Evolutionary conservation across 2,888 invertebrate genomes (phyloP), one percentile per base, ranked within the genome.

Genomic region (Brachycybe producta): DNA sequence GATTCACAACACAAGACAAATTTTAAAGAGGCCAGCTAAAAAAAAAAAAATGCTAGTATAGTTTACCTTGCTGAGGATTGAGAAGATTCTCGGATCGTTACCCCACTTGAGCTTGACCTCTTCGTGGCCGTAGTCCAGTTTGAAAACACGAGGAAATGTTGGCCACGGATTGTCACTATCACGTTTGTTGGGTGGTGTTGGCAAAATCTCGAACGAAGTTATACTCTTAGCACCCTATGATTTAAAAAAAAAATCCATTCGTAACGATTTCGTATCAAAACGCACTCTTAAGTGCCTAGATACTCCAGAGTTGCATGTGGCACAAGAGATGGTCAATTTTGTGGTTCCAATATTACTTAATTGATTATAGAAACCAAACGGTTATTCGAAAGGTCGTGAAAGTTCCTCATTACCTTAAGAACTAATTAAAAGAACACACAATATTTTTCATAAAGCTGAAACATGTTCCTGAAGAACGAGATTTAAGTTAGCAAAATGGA

Each of bases 111-210:
- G 76, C 63, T 81, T 80, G 2, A 87, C 91, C 70, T 98, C 98
- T 61, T 97, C 95, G 63, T 98, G 97, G 0, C 98, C 98, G 64
- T 98, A 98, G 68, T 98, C 98, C 23, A 95, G 84, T 59, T 84
- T 82, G 75, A 97, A 95, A 23, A 94, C 84, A 63, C 87, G 76
- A 0, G 97, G 97, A 83, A 88, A 98, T 64, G 95, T 91, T 2
- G 97, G 98, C 98, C 98, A 98, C 0, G 97, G 97, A 70, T 98
- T 98, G 67, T 91, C 91, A 15, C 73, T 72, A 13, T 82, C 81
- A 30, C 98, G 75, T 24, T 72, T 74, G 2, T 73, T 72, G 48
- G 88, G 85, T 15, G 97, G 97, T 61, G 86, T 81, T 0, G 97
- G 95, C 45, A 98, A 73, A 63, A 98, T 98, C 73, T 98, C 98